Percentiles rank a stretch among this genome's conserved stretches.
These are phyloP conservation scores for Knipowitschia caucasica DNA, from an alignment of 2,797 vertebrate species.

Conservation along the genomic window DNA sequence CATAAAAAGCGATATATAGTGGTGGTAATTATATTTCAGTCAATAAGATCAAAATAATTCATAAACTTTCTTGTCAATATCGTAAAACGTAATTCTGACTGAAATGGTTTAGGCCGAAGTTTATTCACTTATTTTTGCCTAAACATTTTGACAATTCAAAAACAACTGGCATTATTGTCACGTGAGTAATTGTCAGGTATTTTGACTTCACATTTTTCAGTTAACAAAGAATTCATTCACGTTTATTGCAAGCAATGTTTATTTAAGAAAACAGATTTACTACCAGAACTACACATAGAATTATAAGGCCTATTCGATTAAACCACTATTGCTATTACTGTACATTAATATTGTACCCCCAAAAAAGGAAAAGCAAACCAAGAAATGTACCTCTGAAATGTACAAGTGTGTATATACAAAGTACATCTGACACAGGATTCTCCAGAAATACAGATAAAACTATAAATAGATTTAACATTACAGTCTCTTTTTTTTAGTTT, in stretches of 20 bases:
- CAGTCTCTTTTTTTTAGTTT: conserved; percentile 71
- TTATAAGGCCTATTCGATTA: conserved; percentile 82
- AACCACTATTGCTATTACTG: conserved; percentile 84
- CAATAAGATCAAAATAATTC: too few species aligned
- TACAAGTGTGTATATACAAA: conserved; percentile 95
- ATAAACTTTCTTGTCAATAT: too few species aligned
- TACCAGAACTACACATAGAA: conserved; percentile 83
- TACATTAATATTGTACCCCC: conserved; percentile 83
- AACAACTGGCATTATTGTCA: too few species aligned
- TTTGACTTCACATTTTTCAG: too few species aligned
- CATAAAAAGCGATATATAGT: too few species aligned
- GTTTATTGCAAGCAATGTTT: conserved; percentile 83
- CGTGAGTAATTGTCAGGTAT: too few species aligned
- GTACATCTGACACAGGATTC: conserved; percentile 88
- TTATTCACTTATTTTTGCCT: too few species aligned
- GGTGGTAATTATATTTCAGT: too few species aligned
- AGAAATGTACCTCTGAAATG: conserved; percentile 90
- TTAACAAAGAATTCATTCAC: conserved; percentile 6
- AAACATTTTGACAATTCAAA: too few species aligned
- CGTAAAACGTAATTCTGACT: too few species aligned
- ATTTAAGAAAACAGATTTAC: conserved; percentile 76
- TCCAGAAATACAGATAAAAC: conserved; percentile 84
- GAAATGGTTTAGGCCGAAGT: too few species aligned
- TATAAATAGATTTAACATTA: conserved; percentile 84
- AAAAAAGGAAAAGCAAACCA: conserved; percentile 78